Percentiles rank a stretch among this genome's conserved stretches.
Evolutionary conservation across 2,113 vertebrate genomes (phyloP).

Genomic region (Varanus salvator): DNA sequence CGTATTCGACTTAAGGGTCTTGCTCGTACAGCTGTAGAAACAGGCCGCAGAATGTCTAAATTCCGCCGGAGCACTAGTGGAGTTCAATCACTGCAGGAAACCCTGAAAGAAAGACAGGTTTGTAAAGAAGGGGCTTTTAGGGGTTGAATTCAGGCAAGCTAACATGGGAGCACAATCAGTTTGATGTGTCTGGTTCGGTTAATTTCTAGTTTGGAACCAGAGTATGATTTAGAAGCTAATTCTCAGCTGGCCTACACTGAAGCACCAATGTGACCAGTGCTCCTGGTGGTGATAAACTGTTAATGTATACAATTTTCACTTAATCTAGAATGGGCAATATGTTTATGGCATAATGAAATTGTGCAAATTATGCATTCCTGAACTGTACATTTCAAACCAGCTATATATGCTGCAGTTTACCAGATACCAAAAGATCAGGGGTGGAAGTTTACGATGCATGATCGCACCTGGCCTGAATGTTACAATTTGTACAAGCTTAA

Average conservation of each 20-base stretch:
- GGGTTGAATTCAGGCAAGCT: not conserved
- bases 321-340: not conserved
- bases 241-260: no score
- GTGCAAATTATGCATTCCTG: not conserved
- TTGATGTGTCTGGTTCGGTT: not conserved
- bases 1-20: fast-evolving
- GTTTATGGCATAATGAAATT: not conserved
- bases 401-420: not conserved
- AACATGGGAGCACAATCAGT: not conserved
- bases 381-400: not conserved
- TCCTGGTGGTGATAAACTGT: no score
- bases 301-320: no score
- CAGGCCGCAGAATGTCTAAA: conserved; percentile 44
- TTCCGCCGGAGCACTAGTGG: conserved; percentile 61
- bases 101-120: conserved; percentile 79
- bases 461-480: not conserved
- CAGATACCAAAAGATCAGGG: not conserved
- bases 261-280: no score
- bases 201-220: not conserved
- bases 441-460: not conserved
- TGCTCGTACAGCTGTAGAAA: fast-evolving
- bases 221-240: no score
- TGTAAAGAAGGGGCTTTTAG: conserved; percentile 9
- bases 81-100: conserved; percentile 70
- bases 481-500: not conserved